These are phyloP conservation scores for Yponomeuta cagnagella DNA, from an alignment of 2,888 invertebrate species.

Conservation along the genomic window DNA sequence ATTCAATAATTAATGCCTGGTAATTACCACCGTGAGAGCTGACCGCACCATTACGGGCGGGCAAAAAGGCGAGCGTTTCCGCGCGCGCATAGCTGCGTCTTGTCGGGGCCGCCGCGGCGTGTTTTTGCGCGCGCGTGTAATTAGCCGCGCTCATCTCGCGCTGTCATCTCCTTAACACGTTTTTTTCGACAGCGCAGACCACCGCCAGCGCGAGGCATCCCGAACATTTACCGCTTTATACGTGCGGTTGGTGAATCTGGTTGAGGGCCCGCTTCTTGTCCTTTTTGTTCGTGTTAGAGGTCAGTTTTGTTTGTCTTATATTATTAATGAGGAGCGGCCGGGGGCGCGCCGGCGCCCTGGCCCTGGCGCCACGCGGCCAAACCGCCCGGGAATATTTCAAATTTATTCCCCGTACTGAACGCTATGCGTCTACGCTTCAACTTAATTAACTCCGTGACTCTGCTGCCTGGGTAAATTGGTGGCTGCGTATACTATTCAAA, in stretches of 20 bases:
- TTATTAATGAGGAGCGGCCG: constrained; percentile 66
- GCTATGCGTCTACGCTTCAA: constrained; percentile 32
- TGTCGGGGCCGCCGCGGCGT: constrained; percentile 47
- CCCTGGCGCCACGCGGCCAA: constrained; percentile 62
- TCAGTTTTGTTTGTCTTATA: constrained; percentile 75
- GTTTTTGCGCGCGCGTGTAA: constrained; percentile 58
- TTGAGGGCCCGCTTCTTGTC: constrained; percentile 53
- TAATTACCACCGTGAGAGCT: constrained; percentile 48
- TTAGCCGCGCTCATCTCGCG: constrained; percentile 61
- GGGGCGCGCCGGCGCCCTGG: constrained; percentile 65
- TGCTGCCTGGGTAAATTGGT: constrained; percentile 12
- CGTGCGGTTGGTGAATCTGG: constrained; percentile 70
- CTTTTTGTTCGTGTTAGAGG: constrained; percentile 40
- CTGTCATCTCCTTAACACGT: constrained; percentile 70
- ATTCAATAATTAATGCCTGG: constrained; percentile 54
- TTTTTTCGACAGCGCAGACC: constrained; percentile 61
- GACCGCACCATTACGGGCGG: constrained; percentile 39
- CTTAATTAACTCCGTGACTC: constrained; percentile 63
- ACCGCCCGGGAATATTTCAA: constrained; percentile 65
- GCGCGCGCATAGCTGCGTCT: constrained; percentile 50
- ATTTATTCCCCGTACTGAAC: constrained; percentile 64
- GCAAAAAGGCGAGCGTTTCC: constrained; percentile 46
- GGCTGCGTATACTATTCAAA: constrained; percentile 27
- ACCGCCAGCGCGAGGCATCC: constrained; percentile 51
- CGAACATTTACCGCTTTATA: constrained; percentile 74